Base-by-base conservation (phyloP, 2,888 invertebrate species). In the Agrotis segetum region DNA sequence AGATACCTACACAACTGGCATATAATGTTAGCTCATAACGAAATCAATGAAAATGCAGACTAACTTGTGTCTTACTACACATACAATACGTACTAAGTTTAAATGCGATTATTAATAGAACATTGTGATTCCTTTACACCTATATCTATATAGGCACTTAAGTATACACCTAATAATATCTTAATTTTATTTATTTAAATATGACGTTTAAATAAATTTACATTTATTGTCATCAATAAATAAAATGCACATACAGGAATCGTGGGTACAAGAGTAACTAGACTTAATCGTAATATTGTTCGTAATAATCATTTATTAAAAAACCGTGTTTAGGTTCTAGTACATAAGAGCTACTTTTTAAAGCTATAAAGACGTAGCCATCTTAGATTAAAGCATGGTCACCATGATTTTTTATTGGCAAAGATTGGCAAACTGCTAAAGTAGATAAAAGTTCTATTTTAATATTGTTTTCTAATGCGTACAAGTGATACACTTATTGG, bases 221-320 rank as follows among this genome's bases (percentile, higher is more conserved):
- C 83, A 88, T 83, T 87, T 88, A 83, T 84, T 85, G 79, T 81
- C 82, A 79, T 83, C 75, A 88, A 91, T 90, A 91, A 92, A 91
- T 90, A 90, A 91, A 91, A 91, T 91, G 89, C 91, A 87, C 74
- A 67, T 79, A 82, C 86, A 90, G 88, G 88, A 92, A 92, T 89
- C 88, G 86, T 80, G 85, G 44, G 49, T 81, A 79, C 65, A 77
- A 67, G 62, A 77, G 58, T 62, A 74, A 66, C 44, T 82, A 80
- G 29, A 61, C 73, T 74, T 82, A 82, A 71, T 71, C 24, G 59
- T 77, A 77, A 77, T 66, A 69, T 77, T 84, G 77, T 82, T 83
- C 67, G 46, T 69, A 71, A 74, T 66, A 71, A 77, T 78, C 61
- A 76, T 40, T 40, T 77, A 79, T 71, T 69, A 67, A 64, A 81